These are phyloP conservation scores for Luffia ferchaultella DNA, from an alignment of 2,888 invertebrate species.

Conservation along the genomic window DNA sequence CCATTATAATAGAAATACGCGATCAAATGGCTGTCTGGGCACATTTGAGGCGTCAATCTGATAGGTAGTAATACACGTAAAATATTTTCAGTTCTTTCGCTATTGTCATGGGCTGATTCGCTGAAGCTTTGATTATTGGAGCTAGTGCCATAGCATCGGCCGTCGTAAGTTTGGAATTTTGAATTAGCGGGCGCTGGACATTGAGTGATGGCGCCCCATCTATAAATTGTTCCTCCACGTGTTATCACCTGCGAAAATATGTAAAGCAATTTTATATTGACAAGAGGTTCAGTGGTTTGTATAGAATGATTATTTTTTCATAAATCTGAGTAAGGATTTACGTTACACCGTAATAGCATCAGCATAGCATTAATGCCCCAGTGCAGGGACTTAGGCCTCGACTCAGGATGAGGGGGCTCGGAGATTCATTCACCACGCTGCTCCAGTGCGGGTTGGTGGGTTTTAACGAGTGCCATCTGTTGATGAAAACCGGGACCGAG, in stretches of 20 bases:
- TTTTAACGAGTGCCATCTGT: too few relatives aligned
- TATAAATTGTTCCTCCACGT: constrained; percentile 48
- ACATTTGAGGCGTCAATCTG: constrained; percentile 55
- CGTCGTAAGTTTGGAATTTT: not conserved
- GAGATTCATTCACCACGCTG: too few relatives aligned
- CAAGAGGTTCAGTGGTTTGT: too few relatives aligned
- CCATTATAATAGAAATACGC: constrained; percentile 65
- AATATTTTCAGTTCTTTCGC: constrained; percentile 17
- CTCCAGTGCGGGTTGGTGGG: too few relatives aligned
- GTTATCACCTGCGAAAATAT: constrained; percentile 42
- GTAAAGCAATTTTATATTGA: not conserved
- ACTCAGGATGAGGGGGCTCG: too few relatives aligned
- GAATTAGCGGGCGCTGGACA: constrained; percentile 29
- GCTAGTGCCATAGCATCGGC: not conserved
- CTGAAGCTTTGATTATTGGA: not conserved
- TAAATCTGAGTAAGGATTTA: too few relatives aligned
- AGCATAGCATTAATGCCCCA: too few relatives aligned
- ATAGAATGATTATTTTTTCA: too few relatives aligned
- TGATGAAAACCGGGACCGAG: too few relatives aligned
- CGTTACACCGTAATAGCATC: too few relatives aligned
- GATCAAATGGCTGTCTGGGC: constrained; percentile 56
- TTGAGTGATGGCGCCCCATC: constrained; percentile 57
- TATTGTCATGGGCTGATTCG: not conserved
- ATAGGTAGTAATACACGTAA: constrained; percentile 45
- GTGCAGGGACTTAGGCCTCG: too few relatives aligned